Evolutionary conservation across 1,140 invertebrate genomes (phyloP).

Genomic region (Tetramorium alpestre): DNA sequence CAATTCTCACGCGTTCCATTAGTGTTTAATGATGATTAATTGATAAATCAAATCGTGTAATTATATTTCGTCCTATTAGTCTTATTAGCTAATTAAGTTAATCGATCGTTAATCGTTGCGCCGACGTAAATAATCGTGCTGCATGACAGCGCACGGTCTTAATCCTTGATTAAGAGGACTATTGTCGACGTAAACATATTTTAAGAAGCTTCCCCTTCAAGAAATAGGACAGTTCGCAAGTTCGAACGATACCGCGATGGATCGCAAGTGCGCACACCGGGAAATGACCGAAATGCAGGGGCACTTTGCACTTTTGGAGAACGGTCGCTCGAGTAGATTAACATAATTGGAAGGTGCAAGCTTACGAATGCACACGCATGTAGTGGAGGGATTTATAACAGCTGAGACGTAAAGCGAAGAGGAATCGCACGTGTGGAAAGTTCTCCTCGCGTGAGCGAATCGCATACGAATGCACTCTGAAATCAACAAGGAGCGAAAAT

Average conservation of each 20-base stretch:
- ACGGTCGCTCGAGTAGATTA: constrained; percentile 34
- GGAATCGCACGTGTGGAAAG: constrained; percentile 16
- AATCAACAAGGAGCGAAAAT: constrained; percentile 19
- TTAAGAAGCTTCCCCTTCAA: background rate
- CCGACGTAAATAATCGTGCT: background rate
- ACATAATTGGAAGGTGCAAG: constrained; percentile 13
- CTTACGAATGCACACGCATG: constrained; percentile 16
- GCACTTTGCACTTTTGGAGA: background rate
- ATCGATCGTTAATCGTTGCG: constrained; percentile 21
- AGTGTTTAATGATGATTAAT: constrained; percentile 4
- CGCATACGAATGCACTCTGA: constrained; percentile 16
- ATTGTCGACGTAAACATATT: constrained; percentile 31
- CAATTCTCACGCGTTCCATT: constrained; percentile 12
- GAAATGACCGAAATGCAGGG: constrained; percentile 1
- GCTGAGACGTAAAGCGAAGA: background rate
- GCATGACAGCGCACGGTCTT: background rate
- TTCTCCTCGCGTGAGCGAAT: background rate
- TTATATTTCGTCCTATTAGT: constrained; percentile 9
- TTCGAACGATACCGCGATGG: background rate
- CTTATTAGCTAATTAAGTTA: constrained; percentile 29
- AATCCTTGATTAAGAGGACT: constrained; percentile 9
- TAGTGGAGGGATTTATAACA: constrained; percentile 3
- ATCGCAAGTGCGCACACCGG: constrained; percentile 35
- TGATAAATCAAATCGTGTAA: background rate
- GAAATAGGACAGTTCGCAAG: constrained; percentile 11